Base-by-base conservation (phyloP, 2,113 vertebrate species). In the Semicossyphus pulcher region DNA sequence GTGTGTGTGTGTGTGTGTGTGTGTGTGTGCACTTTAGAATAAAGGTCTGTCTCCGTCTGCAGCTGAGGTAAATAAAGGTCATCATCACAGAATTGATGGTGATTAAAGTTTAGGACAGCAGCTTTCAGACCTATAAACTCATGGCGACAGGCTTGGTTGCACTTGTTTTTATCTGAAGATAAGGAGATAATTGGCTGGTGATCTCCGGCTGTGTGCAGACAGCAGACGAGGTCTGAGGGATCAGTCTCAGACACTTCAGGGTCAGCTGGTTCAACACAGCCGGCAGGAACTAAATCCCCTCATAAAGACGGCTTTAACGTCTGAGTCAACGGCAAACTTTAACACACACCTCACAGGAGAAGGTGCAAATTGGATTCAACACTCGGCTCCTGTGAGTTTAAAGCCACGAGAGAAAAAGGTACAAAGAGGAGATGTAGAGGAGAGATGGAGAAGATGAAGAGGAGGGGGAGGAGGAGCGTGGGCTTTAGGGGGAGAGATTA, bases 341-440 rank as follows among this genome's bases (percentile, higher is more conserved):
- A 36, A 59, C 11, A 23, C 60, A 69, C 37, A 56, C 57, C 32
- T 69, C 31, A 31, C 37, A 36, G 63, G 42, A 52, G n/a, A 47
- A 36, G 21, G n/a, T 26, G 16, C 47, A 52, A 25, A 60, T 14
- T 72, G 58, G 76, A 76, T 54, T 64, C 25, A 59, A 54, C 21
- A 49, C 45, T 36, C 18, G 3, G 66, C 32, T 65, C 47, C 8
- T n/a, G 45, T 25, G 10, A 31, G 57, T 52, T 48, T 59, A 34
- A 62, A 49, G 20, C 20, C 60, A 25, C 12, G 54, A 54, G 54
- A n/a, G 42, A 10, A 69, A 56, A 72, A 47, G n/a, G 32, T n/a
- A 58, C 2, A 26, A 26, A 48, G 16, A 51, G 42, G n/a, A 41
- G 72, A 88, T 89, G 76, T 83, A 69, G 86, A 52, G 11, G 56